Evolutionary conservation across 2,113 vertebrate genomes (phyloP), one percentile per base, ranked within the genome.

Genomic region (Onychostoma macrolepis): DNA sequence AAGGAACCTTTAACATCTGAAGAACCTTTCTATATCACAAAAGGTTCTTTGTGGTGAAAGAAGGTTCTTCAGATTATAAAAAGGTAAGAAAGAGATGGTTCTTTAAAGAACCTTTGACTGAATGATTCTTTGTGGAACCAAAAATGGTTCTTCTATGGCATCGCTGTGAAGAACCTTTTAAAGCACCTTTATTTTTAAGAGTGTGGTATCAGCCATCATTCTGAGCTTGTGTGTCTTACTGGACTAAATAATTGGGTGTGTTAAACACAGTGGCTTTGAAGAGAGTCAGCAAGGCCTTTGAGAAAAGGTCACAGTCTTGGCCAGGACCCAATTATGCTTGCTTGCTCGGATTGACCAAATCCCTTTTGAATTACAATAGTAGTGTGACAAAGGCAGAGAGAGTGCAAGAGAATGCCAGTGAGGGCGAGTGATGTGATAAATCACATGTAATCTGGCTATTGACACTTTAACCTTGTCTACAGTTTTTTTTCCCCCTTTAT

Each of bases 341-440:
- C 69, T 84, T 80, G 61, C 82, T 88, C 11, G 24, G 30, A n/a
- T 61, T 83, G 53, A 75, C 33, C 41, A 84, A 56, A 88, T 89
- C 41, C 41, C 74, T 84, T 87, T 76, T 48, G 38, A 85, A 81
- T 53, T 50, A 67, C 48, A 80, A 61, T 71, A 71, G 48, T 41
- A 41, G 8, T 75, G 81, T 69, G 7, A 67, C 63, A 83, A 63
- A 85, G 28, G 24, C 45, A 63, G 28, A 82, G 28, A 24, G 36
- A 45, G 38, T n/a, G 4, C 9, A 56, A 86, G 12, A 56, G n/a
- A 84, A n/a, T 83, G 65, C 33, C 28, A 78, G 41, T 26, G 26
- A 88, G 53, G 58, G 30, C 4, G 6, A 26, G 48, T 38, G 26
- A 41, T 83, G 67, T 11, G 21, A 84, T 71, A 53, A 84, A 84